phyloP scores from a whole-genome alignment of 2,797 vertebrate species.

The Spondyliosoma cantharus region DNA sequence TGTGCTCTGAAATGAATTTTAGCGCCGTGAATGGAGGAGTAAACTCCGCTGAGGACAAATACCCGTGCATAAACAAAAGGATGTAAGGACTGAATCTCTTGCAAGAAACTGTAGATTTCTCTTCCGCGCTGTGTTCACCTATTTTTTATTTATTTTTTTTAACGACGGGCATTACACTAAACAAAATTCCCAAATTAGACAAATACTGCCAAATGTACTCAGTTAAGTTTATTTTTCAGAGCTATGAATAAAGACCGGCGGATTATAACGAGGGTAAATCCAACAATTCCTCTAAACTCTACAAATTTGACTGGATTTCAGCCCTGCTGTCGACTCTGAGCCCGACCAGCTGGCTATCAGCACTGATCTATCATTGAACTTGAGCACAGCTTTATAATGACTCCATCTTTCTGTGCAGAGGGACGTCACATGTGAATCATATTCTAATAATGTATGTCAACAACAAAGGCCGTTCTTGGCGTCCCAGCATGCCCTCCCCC shows the following conservation, averaged over 20 bases:
- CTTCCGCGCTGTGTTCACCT: neutral
- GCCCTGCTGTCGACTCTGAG: constrained; percentile 38
- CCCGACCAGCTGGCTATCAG: constrained; percentile 33
- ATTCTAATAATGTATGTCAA: neutral
- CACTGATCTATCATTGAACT: constrained; percentile 10
- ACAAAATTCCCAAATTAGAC: neutral
- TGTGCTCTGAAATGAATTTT: constrained; percentile 40
- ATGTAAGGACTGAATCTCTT: constrained; percentile 24
- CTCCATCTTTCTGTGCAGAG: neutral
- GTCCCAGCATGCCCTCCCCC: too few species aligned
- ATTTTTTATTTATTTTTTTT: constrained; percentile 2
- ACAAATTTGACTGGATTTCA: constrained; percentile 42
- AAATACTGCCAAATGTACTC: constrained; percentile 8
- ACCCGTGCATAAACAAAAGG: constrained; percentile 12
- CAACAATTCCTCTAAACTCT: constrained; percentile 35
- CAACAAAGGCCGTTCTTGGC: neutral
- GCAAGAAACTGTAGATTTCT: constrained; percentile 20
- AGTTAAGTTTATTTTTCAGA: constrained; percentile 18
- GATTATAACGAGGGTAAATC: constrained; percentile 25
- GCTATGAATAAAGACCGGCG: constrained; percentile 20
- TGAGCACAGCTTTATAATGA: neutral
- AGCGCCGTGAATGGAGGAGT: constrained; percentile 19
- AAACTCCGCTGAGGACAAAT: constrained; percentile 32
- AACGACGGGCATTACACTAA: neutral
- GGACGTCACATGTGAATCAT: neutral